phyloP scores from a whole-genome alignment of 2,797 vertebrate species.

The Simalia tracyae region DNA sequence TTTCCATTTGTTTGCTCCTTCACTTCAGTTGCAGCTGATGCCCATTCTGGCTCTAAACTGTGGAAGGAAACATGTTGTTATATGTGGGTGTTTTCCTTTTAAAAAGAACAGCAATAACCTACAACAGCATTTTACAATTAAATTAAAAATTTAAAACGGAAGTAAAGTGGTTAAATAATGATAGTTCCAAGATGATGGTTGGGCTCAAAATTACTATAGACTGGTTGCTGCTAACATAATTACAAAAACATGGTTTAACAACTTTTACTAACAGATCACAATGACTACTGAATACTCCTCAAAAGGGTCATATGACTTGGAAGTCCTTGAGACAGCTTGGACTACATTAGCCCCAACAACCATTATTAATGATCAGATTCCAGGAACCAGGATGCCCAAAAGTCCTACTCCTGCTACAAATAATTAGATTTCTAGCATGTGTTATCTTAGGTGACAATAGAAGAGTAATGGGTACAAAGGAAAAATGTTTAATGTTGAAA shows the following conservation, averaged over 20 bases:
- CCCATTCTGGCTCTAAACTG: slow-evolving; percentile 95
- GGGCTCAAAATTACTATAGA: background rate
- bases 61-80: background rate
- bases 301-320: background rate
- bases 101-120: background rate
- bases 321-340: background rate
- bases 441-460: background rate
- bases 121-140: background rate
- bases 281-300: background rate
- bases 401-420: background rate
- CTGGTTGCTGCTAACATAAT: background rate
- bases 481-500: no score
- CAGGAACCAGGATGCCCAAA: background rate
- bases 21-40: slow-evolving; percentile 88
- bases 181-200: background rate
- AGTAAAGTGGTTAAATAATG: background rate
- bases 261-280: background rate
- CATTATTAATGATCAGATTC: background rate
- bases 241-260: background rate
- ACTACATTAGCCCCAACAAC: background rate
- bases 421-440: background rate
- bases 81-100: background rate
- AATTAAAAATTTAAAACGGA: background rate
- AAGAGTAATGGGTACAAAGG: background rate
- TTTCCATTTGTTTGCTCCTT: slow-evolving; percentile 93